Conservation (phyloP, 2,888 invertebrate species). For the Gastrophysa polygoni region DNA sequence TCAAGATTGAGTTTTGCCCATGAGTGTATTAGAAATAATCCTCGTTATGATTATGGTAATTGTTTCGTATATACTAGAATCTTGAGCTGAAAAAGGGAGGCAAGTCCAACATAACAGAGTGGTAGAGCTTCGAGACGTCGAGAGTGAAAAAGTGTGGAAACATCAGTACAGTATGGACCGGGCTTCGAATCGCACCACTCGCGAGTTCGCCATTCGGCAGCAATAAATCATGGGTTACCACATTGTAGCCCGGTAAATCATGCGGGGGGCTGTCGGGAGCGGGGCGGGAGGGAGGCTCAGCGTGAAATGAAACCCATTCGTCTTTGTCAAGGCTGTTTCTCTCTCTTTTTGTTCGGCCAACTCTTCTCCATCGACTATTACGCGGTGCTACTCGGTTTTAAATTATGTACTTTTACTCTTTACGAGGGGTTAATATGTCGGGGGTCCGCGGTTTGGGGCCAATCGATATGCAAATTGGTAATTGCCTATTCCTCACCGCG, state of each 20-base stretch:
- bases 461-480: constrained; percentile 30
- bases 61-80: too few species aligned
- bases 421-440: constrained; percentile 40
- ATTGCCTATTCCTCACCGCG: neutral
- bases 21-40: too few species aligned
- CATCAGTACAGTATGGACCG: constrained; percentile 35
- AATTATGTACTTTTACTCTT: constrained; percentile 40
- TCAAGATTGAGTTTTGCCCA: too few species aligned
- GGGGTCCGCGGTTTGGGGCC: constrained; percentile 31
- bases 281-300: constrained; percentile 62
- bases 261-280: constrained; percentile 58
- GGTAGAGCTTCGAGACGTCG: neutral
- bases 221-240: constrained; percentile 73
- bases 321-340: constrained; percentile 56
- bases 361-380: constrained; percentile 33
- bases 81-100: too few species aligned
- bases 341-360: constrained; percentile 42
- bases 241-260: constrained; percentile 72
- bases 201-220: constrained; percentile 65
- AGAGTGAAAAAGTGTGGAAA: constrained; percentile 5
- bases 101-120: neutral
- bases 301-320: constrained; percentile 63
- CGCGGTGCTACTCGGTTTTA: constrained; percentile 30
- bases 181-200: constrained; percentile 52
- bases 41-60: too few species aligned